These are phyloP conservation scores for Chrysotoxum bicinctum DNA, from an alignment of 2,888 invertebrate species.

Conservation along the genomic window DNA sequence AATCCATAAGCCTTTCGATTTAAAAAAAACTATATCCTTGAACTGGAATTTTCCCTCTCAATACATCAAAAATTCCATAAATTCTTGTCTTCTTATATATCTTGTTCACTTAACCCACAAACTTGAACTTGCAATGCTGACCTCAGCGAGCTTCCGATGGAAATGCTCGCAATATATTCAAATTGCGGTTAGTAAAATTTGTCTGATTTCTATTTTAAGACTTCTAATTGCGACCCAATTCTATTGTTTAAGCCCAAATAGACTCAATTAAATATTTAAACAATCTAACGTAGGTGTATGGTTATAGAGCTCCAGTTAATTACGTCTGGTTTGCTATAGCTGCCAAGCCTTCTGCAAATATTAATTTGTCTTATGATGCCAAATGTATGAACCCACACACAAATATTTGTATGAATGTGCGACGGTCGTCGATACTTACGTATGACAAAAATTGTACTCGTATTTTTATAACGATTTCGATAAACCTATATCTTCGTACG, in stretches of 20 bases:
- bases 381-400: background rate
- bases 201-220: constrained; percentile 7
- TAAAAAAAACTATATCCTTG: background rate
- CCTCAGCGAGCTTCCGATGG: background rate
- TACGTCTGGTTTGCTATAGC: constrained; percentile 56
- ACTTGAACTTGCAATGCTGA: constrained; percentile 15
- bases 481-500: background rate
- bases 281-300: background rate
- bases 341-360: constrained; percentile 58
- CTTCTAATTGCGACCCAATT: constrained; percentile 14
- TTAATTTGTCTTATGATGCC: constrained; percentile 46
- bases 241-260: background rate
- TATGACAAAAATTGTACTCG: constrained; percentile 42
- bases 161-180: background rate
- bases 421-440: constrained; percentile 39
- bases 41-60: background rate
- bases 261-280: constrained; percentile 5
- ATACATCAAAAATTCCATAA: background rate
- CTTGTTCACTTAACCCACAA: background rate
- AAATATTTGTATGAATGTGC: constrained; percentile 14
- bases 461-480: constrained; percentile 42
- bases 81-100: background rate
- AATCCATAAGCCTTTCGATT: no score
- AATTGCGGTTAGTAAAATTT: background rate
- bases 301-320: constrained; percentile 39